Evolutionary conservation across 2,113 vertebrate genomes (phyloP).

Genomic region (Nyctereutes procyonoides): DNA sequence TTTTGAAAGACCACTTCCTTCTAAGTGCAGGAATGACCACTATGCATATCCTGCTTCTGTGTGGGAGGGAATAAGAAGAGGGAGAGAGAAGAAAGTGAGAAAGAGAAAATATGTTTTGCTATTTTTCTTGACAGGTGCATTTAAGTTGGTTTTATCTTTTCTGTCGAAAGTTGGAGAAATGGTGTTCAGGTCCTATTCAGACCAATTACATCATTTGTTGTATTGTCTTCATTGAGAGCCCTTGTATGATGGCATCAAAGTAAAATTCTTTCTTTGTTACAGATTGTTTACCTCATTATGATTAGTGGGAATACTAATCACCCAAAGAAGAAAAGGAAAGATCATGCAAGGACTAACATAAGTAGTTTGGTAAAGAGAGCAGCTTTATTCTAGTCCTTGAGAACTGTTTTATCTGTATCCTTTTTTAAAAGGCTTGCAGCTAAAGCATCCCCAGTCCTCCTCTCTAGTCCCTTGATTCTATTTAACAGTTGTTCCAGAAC

Average conservation of each 20-base stretch:
- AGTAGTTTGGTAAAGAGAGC: slow-evolving; percentile 63
- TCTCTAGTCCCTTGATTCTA: slow-evolving; percentile 60
- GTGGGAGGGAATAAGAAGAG: not conserved
- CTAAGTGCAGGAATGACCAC: not conserved
- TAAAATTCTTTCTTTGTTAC: slow-evolving; percentile 64
- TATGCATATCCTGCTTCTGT: not conserved
- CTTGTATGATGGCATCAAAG: slow-evolving; percentile 71
- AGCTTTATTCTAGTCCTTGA: slow-evolving; percentile 61
- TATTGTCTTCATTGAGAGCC: slow-evolving; percentile 54
- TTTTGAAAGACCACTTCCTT: not conserved
- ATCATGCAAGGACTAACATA: slow-evolving; percentile 68
- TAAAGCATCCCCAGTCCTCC: slow-evolving; percentile 65
- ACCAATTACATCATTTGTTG: slow-evolving; percentile 56
- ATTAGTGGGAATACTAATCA: slow-evolving; percentile 76
- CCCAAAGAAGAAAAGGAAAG: slow-evolving; percentile 67
- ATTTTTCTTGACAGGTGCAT: slow-evolving; percentile 36
- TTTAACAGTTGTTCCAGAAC: slow-evolving; percentile 78
- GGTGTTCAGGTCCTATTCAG: not conserved
- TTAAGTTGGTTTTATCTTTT: slow-evolving; percentile 8
- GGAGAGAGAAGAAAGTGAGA: not conserved
- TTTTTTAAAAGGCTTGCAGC: slow-evolving; percentile 62
- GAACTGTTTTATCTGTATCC: slow-evolving; percentile 63
- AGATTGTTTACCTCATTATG: slow-evolving; percentile 63
- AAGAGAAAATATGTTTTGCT: not conserved
- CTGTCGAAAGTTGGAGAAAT: not conserved